phyloP scores from a whole-genome alignment of 2,888 invertebrate species.

The Andrena bucephala region DNA sequence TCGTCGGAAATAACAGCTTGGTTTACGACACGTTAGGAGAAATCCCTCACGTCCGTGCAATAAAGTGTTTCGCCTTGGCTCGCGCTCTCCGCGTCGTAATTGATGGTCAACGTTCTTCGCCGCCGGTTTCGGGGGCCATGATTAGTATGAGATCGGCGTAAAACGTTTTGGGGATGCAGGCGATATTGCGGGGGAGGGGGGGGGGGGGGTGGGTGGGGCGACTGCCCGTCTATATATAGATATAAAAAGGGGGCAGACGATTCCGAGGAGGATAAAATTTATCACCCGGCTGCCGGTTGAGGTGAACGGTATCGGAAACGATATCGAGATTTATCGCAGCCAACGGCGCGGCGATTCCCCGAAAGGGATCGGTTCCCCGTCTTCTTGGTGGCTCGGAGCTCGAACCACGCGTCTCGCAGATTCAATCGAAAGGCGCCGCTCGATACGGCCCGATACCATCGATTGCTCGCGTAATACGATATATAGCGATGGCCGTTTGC shows the following conservation, averaged over 20 bases:
- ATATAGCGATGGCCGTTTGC: neutral
- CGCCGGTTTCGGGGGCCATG: neutral
- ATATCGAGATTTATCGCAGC: constrained; percentile 64
- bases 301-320: constrained; percentile 54
- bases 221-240: neutral
- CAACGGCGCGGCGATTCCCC: constrained; percentile 39
- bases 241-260: constrained; percentile 46
- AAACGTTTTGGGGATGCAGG: constrained; percentile 14
- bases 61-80: constrained; percentile 13
- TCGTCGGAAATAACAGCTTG: no score
- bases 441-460: constrained; percentile 39
- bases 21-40: no score
- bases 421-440: constrained; percentile 48
- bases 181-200: neutral
- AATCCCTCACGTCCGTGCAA: neutral
- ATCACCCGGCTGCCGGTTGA: constrained; percentile 50
- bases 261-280: constrained; percentile 62
- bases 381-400: constrained; percentile 21
- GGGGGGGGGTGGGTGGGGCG: no score
- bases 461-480: constrained; percentile 21
- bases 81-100: neutral
- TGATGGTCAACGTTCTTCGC: neutral
- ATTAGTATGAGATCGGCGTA: neutral
- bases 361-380: constrained; percentile 35
- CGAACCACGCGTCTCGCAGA: constrained; percentile 34